Conservation (phyloP, 2,797 vertebrate species). For the Ara ararauna region DNA sequence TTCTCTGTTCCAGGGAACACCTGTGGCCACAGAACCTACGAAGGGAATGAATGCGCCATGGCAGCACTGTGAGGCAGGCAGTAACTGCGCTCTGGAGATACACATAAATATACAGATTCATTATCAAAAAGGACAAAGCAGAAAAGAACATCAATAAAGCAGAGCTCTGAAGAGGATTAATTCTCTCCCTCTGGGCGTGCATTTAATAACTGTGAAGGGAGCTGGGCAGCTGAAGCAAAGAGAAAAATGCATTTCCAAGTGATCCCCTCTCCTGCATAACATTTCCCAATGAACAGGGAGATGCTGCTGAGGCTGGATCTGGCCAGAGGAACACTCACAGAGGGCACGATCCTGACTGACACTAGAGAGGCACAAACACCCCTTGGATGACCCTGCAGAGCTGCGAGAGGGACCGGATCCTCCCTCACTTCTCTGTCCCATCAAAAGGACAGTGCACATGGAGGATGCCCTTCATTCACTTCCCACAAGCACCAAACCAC, state of each 20-base stretch:
- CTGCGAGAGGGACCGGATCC: neutral
- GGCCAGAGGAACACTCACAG: neutral
- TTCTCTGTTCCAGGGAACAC: neutral
- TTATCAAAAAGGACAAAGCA: neutral
- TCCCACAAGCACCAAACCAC: neutral
- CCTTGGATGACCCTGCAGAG: neutral
- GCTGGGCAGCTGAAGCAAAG: neutral
- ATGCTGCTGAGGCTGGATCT: neutral
- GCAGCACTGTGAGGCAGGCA: neutral
- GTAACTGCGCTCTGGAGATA: neutral
- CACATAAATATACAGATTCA: neutral
- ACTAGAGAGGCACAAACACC: neutral
- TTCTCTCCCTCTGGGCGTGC: neutral
- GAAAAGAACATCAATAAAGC: neutral
- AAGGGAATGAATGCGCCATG: neutral
- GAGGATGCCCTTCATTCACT: neutral
- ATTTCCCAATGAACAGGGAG: neutral
- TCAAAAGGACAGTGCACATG: accelerated
- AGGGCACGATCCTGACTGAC: neutral
- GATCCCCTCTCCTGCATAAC: neutral
- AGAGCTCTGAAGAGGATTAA: neutral
- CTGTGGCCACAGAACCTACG: neutral
- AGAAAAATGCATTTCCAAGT: neutral
- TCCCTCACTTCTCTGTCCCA: accelerated
- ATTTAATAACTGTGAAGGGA: neutral